These are phyloP conservation scores for Caenorhabditis inopinata DNA, from an alignment of 1,140 invertebrate genomes.

Conservation along the genomic window DNA sequence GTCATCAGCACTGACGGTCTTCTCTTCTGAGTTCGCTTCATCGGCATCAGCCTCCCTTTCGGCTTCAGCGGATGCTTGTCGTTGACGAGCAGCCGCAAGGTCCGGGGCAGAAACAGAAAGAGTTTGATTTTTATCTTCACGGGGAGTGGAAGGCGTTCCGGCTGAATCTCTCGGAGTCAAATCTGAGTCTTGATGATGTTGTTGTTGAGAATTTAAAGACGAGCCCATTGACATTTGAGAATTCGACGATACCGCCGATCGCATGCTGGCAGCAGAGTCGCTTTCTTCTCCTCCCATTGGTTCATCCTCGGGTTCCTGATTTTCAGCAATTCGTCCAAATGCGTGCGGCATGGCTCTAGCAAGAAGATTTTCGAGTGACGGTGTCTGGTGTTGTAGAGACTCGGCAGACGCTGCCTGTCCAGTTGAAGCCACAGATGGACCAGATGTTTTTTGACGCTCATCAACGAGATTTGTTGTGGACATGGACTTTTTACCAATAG, in stretches of 20 bases:
- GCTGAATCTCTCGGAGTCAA: background rate
- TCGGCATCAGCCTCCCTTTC: slow-evolving; percentile 1
- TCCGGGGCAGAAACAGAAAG: slow-evolving; percentile 41
- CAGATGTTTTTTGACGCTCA: slow-evolving; percentile 39
- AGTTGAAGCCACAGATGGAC: slow-evolving; percentile 48
- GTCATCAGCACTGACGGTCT: slow-evolving; percentile 32
- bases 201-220: background rate
- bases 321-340: slow-evolving; percentile 41
- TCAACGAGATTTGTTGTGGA: slow-evolving; percentile 64
- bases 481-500: slow-evolving; percentile 60
- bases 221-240: background rate
- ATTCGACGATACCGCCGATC: background rate
- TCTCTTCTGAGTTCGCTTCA: slow-evolving; percentile 1
- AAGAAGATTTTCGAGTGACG: slow-evolving; percentile 62
- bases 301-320: slow-evolving; percentile 10
- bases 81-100: slow-evolving; percentile 35
- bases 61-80: slow-evolving; percentile 30
- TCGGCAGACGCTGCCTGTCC: slow-evolving; percentile 63
- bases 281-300: slow-evolving; percentile 35
- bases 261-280: slow-evolving; percentile 19
- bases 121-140: slow-evolving; percentile 38
- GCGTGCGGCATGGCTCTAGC: slow-evolving; percentile 38
- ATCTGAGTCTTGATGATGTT: background rate
- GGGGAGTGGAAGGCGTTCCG: slow-evolving; percentile 17
- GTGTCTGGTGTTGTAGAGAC: slow-evolving; percentile 59